Conservation (phyloP, 2,797 vertebrate species). For the Ctenosaura bakeri region DNA sequence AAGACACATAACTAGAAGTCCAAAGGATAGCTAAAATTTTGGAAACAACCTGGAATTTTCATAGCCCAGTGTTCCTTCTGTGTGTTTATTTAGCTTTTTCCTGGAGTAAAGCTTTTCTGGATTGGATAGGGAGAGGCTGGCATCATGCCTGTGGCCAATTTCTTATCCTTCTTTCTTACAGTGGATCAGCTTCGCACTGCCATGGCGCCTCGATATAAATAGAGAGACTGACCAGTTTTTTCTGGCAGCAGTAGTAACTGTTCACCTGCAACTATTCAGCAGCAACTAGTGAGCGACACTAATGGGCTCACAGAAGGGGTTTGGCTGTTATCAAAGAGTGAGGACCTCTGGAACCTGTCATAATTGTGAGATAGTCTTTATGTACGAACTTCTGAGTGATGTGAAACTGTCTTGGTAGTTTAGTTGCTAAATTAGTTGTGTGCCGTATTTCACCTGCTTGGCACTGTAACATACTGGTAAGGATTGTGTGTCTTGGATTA, state of each 20-base stretch:
- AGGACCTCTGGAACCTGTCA: not conserved
- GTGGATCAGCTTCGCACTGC: not conserved
- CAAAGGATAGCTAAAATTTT: not conserved
- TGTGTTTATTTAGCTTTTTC: not conserved
- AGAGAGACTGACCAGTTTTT: not conserved
- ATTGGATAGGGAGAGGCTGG: not conserved
- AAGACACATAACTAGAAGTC: too few species aligned
- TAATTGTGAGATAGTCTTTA: not conserved
- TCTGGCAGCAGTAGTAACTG: not conserved
- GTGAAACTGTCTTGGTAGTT: not conserved
- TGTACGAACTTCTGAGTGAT: not conserved
- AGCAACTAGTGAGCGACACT: not conserved
- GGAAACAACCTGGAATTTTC: too few species aligned
- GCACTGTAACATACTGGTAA: too few species aligned
- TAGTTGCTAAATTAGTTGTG: not conserved
- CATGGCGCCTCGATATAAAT: too few species aligned
- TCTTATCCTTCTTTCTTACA: not conserved
- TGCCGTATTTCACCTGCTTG: not conserved
- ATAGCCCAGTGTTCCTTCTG: not conserved
- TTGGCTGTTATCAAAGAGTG: not conserved
- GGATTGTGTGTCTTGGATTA: too few species aligned
- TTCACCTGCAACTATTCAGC: too few species aligned
- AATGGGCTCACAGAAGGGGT: not conserved
- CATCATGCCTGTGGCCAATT: not conserved
- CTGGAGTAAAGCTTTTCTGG: not conserved